A percentile compares a stretch with the other conserved stretches of the same genome.
phyloP scores from a whole-genome alignment of 2,888 invertebrate species.

The Colletes collaris region DNA sequence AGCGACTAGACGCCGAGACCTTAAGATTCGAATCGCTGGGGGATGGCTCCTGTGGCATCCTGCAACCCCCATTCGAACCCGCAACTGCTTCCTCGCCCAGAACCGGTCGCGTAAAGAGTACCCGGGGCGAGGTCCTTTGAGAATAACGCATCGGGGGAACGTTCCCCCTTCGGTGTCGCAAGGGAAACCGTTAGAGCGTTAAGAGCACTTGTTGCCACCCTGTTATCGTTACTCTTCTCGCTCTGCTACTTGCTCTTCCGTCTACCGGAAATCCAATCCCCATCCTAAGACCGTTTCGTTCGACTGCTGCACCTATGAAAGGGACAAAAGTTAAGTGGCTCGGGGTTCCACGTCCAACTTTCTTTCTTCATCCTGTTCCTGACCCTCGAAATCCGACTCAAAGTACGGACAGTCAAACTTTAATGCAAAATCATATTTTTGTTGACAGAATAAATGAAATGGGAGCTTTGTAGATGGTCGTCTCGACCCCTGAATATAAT shows the following conservation, averaged over 20 bases:
- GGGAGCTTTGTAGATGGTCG: no score
- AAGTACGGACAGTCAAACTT: not conserved
- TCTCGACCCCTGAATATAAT: no score
- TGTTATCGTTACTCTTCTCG: constrained; percentile 72
- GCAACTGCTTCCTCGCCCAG: constrained; percentile 14
- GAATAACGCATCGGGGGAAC: constrained; percentile 57
- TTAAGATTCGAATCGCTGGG: constrained; percentile 49
- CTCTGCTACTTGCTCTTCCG: not conserved
- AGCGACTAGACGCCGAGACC: no score
- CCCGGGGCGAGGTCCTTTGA: constrained; percentile 40
- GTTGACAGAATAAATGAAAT: no score
- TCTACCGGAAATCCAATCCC: not conserved
- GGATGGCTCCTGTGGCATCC: constrained; percentile 37
- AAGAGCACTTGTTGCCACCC: constrained; percentile 77
- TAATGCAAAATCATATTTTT: no score
- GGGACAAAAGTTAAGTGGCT: constrained; percentile 13
- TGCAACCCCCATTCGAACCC: constrained; percentile 22
- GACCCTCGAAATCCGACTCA: not conserved
- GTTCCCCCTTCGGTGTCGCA: constrained; percentile 46
- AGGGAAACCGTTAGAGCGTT: constrained; percentile 68
- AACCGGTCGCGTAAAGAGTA: constrained; percentile 19
- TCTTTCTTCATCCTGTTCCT: not conserved
- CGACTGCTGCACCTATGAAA: constrained; percentile 11
- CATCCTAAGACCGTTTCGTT: not conserved
- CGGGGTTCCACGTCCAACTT: not conserved